These are phyloP conservation scores for Carcina quercana DNA, from an alignment of 2,888 invertebrate species.

Conservation along the genomic window DNA sequence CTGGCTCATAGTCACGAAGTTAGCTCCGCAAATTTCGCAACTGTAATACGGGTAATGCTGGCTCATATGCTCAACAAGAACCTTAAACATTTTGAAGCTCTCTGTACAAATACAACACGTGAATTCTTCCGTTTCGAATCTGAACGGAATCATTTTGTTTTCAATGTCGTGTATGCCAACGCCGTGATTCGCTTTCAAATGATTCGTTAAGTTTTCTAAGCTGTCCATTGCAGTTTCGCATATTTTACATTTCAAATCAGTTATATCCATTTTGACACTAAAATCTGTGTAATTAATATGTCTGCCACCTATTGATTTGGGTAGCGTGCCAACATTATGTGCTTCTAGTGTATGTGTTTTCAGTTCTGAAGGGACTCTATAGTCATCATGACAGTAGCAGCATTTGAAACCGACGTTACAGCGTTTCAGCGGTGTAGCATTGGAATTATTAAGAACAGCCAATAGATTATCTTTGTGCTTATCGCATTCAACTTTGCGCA, in stretches of 20 bases:
- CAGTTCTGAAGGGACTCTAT: conserved; percentile 27
- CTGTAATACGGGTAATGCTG: conserved; percentile 54
- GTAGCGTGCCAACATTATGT: conserved; percentile 31
- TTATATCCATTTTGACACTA: conserved; percentile 46
- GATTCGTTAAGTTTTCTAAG: conserved; percentile 30
- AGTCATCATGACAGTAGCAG: conserved; percentile 32
- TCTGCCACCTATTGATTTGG: conserved; percentile 26
- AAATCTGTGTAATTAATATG: conserved; percentile 29
- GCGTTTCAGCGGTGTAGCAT: conserved; percentile 39
- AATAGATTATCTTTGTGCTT: conserved; percentile 34
- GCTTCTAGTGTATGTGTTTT: conserved; percentile 39
- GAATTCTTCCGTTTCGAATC: neutral
- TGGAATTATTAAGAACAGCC: conserved; percentile 35
- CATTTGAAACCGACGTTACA: conserved; percentile 39
- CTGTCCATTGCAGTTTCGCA: conserved; percentile 28
- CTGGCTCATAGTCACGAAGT: conserved; percentile 48
- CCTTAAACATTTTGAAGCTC: conserved; percentile 54
- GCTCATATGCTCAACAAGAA: conserved; percentile 59
- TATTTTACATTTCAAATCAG: conserved; percentile 34
- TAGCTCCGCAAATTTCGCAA: conserved; percentile 50
- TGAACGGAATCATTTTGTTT: too few species aligned
- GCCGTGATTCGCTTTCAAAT: conserved; percentile 28
- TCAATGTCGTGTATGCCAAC: conserved; percentile 31
- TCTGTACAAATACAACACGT: conserved; percentile 50
- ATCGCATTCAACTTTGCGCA: conserved; percentile 15